These are phyloP conservation scores for Allolobophora icterica DNA, from an alignment of 2,888 invertebrate species.

Conservation along the genomic window DNA sequence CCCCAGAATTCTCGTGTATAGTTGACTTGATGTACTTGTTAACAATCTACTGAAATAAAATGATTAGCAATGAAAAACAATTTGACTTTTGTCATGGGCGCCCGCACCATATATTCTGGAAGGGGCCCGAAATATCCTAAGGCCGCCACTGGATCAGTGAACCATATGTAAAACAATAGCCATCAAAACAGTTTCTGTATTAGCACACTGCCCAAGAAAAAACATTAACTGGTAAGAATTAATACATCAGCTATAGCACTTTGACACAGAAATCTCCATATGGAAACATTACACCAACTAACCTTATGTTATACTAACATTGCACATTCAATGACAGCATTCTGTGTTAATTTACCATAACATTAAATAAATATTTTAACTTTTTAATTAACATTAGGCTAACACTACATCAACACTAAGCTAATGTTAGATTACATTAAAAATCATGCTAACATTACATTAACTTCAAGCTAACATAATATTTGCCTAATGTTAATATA, in stretches of 20 bases:
- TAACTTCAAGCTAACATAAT: background rate
- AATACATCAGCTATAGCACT: background rate
- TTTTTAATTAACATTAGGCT: background rate
- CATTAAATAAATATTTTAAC: background rate
- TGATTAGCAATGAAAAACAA: too few relatives aligned
- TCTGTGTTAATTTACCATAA: background rate
- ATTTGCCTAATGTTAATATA: conserved; percentile 9
- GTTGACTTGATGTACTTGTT: too few relatives aligned
- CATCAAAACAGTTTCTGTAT: background rate
- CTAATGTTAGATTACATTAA: background rate
- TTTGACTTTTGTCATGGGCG: too few relatives aligned
- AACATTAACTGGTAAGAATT: background rate
- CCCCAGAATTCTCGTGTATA: too few relatives aligned
- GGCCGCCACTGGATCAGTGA: too few relatives aligned
- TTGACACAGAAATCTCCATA: background rate
- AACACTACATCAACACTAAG: background rate
- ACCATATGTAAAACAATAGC: background rate
- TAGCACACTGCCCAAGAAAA: background rate
- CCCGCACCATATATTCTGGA: too few relatives aligned
- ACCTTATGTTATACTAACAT: background rate
- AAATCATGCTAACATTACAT: background rate
- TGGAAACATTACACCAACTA: conserved; percentile 10
- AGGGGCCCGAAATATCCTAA: too few relatives aligned
- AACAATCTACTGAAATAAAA: too few relatives aligned
- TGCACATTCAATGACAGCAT: background rate